phyloP scores from a whole-genome alignment of 1,140 invertebrate genomes.

The Dermatophagoides farinae region DNA sequence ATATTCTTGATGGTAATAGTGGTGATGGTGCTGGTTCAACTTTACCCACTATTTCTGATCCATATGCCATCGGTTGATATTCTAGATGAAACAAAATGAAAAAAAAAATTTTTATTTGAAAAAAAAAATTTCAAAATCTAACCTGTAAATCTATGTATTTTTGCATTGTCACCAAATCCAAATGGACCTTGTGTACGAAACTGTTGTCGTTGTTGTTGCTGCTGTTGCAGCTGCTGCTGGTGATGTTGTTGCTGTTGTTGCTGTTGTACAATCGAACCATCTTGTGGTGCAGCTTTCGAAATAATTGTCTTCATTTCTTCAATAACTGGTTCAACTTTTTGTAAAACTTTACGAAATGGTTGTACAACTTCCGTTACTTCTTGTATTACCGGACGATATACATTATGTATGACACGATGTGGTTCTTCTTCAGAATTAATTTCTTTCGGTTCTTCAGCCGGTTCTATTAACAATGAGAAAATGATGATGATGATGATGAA shows the following conservation, averaged over 20 bases:
- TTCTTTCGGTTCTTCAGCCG: not conserved
- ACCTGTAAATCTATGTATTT: too few relatives aligned
- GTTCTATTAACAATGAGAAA: not conserved
- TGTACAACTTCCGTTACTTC: conserved; percentile 4
- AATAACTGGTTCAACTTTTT: conserved; percentile 5
- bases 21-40: not conserved
- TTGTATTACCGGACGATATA: conserved; percentile 5
- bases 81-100: not conserved
- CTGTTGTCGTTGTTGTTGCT: not conserved
- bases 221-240: not conserved
- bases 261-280: not conserved
- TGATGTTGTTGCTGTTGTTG: not conserved
- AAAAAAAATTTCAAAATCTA: not conserved
- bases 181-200: not conserved
- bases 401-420: conserved; percentile 5
- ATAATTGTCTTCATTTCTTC: conserved; percentile 8
- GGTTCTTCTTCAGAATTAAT: conserved; percentile 4
- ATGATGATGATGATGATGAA: not conserved
- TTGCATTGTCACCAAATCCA: not conserved
- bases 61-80: not conserved
- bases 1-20: not conserved
- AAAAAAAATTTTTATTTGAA: not conserved
- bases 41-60: not conserved
- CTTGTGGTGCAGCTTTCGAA: not conserved
- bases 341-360: not conserved